Evolutionary conservation across 1,140 invertebrate species (phyloP).

Genomic region (Ips typographus): DNA sequence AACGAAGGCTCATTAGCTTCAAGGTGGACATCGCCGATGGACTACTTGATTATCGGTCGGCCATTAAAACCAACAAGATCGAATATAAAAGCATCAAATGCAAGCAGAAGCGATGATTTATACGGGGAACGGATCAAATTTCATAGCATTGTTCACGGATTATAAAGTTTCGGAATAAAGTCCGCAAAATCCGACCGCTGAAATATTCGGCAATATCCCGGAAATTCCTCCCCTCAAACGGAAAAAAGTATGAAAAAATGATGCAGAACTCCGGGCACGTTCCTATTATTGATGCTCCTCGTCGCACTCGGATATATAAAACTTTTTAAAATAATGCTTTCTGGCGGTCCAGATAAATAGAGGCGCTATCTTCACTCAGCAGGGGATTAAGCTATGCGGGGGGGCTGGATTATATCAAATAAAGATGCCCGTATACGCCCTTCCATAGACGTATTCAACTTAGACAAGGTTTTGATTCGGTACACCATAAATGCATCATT

Average conservation of each 20-base stretch:
- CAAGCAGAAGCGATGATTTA: not conserved
- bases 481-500: too few relatives aligned
- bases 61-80: conserved; percentile 11
- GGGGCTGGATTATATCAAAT: conserved; percentile 6
- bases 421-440: too few relatives aligned
- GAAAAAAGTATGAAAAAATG: conserved; percentile 26
- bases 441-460: too few relatives aligned
- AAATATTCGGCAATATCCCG: conserved; percentile 27
- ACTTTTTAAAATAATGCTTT: conserved; percentile 36
- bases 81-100: not conserved
- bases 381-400: conserved; percentile 25
- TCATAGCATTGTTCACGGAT: conserved; percentile 27
- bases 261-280: conserved; percentile 32
- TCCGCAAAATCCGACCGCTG: conserved; percentile 14
- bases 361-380: conserved; percentile 32
- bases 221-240: conserved; percentile 2
- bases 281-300: conserved; percentile 32
- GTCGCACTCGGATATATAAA: conserved; percentile 35
- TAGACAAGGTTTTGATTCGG: too few relatives aligned
- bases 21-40: conserved; percentile 35
- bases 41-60: conserved; percentile 31
- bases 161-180: conserved; percentile 32
- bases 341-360: conserved; percentile 32
- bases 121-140: not conserved
- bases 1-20: conserved; percentile 45